Conservation (phyloP, 2,888 invertebrate species). For the Aphidius colemani region DNA sequence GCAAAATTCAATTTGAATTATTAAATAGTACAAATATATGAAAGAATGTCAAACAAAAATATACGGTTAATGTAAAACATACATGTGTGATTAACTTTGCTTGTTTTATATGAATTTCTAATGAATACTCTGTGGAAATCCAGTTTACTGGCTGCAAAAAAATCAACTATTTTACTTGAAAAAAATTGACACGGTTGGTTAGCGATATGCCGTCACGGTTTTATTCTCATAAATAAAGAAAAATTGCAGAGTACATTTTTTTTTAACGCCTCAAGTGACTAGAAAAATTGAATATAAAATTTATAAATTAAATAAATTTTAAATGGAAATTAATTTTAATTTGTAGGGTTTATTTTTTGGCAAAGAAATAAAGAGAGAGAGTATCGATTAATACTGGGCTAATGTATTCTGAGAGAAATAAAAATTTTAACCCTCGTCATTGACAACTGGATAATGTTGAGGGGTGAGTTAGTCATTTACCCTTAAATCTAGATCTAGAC, state of each 20-base stretch:
- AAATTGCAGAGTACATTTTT: conserved; percentile 15
- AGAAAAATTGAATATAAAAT: conserved; percentile 2
- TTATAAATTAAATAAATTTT: no score
- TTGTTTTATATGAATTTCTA: no score
- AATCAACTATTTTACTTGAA: no score
- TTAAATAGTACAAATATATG: no score
- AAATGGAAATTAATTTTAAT: no score
- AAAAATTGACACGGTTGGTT: no score
- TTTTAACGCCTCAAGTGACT: background rate
- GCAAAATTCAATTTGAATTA: no score
- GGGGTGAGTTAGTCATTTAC: conserved; percentile 36
- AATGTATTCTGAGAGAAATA: conserved; percentile 31
- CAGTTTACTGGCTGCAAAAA: no score
- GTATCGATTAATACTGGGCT: conserved; percentile 37
- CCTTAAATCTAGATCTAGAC: conserved; percentile 24
- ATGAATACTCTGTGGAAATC: no score
- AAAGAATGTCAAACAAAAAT: no score
- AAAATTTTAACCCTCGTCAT: background rate
- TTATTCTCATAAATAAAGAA: conserved; percentile 20
- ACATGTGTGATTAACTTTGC: no score
- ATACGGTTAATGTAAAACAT: no score
- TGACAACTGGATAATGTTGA: conserved; percentile 31
- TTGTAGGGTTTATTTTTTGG: background rate
- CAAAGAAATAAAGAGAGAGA: background rate
- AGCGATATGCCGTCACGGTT: conserved; percentile 1